Evolutionary conservation across 2,113 vertebrate genomes (phyloP).

Genomic region (Lepus americanus): DNA sequence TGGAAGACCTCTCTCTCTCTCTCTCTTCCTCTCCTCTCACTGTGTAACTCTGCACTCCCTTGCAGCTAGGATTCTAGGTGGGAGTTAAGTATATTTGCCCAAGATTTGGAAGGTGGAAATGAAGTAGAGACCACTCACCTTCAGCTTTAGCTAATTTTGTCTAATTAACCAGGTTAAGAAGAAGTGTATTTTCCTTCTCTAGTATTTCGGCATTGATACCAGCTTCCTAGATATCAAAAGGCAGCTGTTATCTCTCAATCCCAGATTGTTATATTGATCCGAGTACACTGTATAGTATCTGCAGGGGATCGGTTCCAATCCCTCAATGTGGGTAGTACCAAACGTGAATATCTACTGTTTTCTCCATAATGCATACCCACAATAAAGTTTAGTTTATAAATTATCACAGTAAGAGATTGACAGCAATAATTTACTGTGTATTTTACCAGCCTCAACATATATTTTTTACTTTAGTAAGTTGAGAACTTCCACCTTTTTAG

Average conservation of each 20-base stretch:
- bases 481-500: background rate
- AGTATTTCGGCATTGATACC: background rate
- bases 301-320: background rate
- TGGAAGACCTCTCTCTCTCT: too few species aligned
- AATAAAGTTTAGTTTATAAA: too few species aligned
- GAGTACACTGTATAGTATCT: background rate
- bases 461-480: background rate
- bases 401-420: background rate
- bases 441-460: background rate
- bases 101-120: background rate
- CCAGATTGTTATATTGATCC: background rate
- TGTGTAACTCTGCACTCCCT: background rate
- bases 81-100: background rate
- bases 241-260: background rate
- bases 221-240: background rate
- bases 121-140: background rate
- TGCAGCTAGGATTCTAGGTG: background rate
- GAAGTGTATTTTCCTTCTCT: background rate
- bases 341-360: background rate
- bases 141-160: background rate
- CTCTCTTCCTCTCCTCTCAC: too few species aligned
- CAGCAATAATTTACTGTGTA: background rate
- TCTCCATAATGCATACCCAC: background rate
- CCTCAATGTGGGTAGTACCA: background rate
- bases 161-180: background rate